These are phyloP conservation scores for Lagopus leucura DNA, from an alignment of 2,113 vertebrate species.

Conservation along the genomic window DNA sequence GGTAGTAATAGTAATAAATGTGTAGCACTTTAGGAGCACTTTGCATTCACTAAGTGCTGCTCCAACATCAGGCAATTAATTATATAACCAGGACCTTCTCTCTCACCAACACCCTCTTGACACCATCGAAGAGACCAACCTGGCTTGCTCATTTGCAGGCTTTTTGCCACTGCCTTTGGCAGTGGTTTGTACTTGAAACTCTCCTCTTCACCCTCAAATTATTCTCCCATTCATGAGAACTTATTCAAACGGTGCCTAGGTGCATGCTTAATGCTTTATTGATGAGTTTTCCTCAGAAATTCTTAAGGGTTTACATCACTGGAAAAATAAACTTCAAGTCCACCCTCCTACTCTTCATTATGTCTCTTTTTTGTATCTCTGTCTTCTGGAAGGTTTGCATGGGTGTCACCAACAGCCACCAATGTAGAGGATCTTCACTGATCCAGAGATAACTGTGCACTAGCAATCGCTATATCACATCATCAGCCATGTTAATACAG, in stretches of 20 bases:
- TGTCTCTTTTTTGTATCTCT: not conserved
- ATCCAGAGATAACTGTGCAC: not conserved
- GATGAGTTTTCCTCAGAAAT: not conserved
- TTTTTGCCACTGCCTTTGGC: constrained; percentile 2
- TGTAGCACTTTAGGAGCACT: not conserved
- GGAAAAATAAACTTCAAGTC: not conserved
- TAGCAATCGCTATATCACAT: not conserved
- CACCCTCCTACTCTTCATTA: not conserved
- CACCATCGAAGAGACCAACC: not conserved
- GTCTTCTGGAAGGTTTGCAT: not conserved
- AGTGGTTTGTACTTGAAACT: not conserved
- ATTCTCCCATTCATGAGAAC: not conserved
- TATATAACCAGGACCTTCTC: not conserved
- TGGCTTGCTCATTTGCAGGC: not conserved
- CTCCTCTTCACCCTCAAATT: constrained; percentile 27
- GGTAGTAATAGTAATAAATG: constrained; percentile 30
- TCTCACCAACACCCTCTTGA: not conserved
- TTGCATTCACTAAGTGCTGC: not conserved
- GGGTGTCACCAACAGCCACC: not conserved
- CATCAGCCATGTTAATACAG: not conserved
- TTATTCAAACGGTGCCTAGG: constrained; percentile 17
- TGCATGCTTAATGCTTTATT: constrained; percentile 3
- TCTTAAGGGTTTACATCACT: not conserved
- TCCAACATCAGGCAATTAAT: constrained; percentile 20
- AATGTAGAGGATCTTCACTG: not conserved